Evolutionary conservation across 1,140 invertebrate species (phyloP), one percentile per base, ranked within the genome.

Genomic region (Aradophagus sp.): DNA sequence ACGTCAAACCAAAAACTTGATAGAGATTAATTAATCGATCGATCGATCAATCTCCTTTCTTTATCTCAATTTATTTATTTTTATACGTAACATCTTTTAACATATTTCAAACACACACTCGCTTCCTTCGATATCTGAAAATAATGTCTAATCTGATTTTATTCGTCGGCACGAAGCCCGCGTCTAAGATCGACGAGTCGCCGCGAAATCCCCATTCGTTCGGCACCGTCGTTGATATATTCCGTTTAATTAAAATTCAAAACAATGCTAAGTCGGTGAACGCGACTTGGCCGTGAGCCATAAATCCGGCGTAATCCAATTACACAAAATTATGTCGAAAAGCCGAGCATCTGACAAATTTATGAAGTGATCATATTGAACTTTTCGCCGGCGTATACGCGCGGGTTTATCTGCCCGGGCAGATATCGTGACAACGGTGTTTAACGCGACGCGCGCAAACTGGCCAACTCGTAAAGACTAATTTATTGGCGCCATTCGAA

Each of bases 401-500:
- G 34, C 29, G 8, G 36, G 39, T 68, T 53, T 58, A 29, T 10
- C n/a, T n/a, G 4, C 59, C 47, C 36, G 19, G 36, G 16, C 59
- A 58, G 41, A 61, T 72, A 72, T 55, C 62, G 55, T 32, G 68
- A 56, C 55, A 61, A 55, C 55, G 56, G 62, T 61, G 68, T 66
- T 66, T 56, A 61, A 50, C 42, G 47, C 53, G 48, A 50, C 42
- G 50, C 44, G 69, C 55, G 45, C 69, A 65, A 66, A 62, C 61
- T 59, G 56, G 50, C 48, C 55, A 62, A 38, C 69, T 72, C 69
- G 69, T 72, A 66, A 66, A 66, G 58, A 62, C 56, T 72, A 72
- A 72, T 72, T 72, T 72, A 72, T 72, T 55, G 58, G 36, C 55
- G 38, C 55, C 62, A 72, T 66, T 72, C 62, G 69, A 72, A 72